Base-by-base conservation (phyloP, 2,888 invertebrate species). In the Tineola bisselliella region DNA sequence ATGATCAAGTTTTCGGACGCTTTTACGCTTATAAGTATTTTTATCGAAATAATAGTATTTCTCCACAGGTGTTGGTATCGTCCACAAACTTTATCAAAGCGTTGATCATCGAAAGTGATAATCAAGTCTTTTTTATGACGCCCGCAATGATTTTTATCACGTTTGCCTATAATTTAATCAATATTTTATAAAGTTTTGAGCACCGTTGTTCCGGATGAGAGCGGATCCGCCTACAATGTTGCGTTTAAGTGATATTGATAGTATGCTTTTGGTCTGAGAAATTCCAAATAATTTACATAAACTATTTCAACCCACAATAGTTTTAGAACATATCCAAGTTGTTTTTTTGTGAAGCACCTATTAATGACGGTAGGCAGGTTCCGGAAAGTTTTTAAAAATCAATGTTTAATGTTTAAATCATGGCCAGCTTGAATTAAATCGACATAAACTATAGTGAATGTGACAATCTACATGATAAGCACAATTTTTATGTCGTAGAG, bases 211-310 rank as follows among this genome's bases (percentile, higher is more conserved):
- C 77, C 78, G 76, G 72, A 68, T 64, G 63, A 62, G 56, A 56
- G 1, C 62, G 62, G 62, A 70, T 17, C 15, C 74, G 70, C 73
- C 74, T 69, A 79, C 79, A 73, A 72, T 75, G 73, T 72, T 73
- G 67, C 63, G 66, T 66, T 70, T 69, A 66, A 64, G 67, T 66
- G 68, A 68, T 74, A 68, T 67, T 65, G 67, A 71, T 70, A 70
- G 67, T 65, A 68, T 67, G 66, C 66, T 70, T 72, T 67, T 64
- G 65, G 69, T 70, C 65, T 70, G 69, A 72, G 71, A 72, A 75
- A 75, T 76, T 74, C 69, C 69, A 68, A 70, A 64, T 68, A 64
- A 79, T 81, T 77, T 74, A 69, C 76, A 76, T 78, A 76, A 75
- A 74, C 69, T 70, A 66, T 69, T 69, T 58, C 58, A 58, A 58